Evolutionary conservation across 2,888 invertebrate species (phyloP).

Genomic region (Plebejus melissa): DNA sequence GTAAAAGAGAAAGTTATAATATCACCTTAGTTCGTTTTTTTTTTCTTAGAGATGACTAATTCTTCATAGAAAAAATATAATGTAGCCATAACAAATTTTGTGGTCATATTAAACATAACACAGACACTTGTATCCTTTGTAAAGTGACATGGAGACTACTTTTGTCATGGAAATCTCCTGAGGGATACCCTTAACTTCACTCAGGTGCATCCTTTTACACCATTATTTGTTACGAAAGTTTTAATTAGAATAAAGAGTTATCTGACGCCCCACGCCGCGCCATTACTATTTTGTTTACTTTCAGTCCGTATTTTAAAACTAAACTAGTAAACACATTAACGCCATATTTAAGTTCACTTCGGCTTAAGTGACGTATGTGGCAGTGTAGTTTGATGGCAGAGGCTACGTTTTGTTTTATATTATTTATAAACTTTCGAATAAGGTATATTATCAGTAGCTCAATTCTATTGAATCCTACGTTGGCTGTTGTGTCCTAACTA

Average conservation of each 20-base stretch:
- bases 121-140: background rate
- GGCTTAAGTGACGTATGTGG: constrained; percentile 48
- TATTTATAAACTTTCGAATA: background rate
- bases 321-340: constrained; percentile 48
- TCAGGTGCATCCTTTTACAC: constrained; percentile 7
- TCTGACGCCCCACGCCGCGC: constrained; percentile 42
- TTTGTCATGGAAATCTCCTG: background rate
- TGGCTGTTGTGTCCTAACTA: no score
- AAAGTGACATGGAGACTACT: background rate
- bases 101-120: background rate
- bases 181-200: background rate
- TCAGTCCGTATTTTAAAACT: constrained; percentile 46
- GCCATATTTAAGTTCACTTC: constrained; percentile 50
- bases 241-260: constrained; percentile 22
- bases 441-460: no score
- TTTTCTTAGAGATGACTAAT: no score
- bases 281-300: constrained; percentile 48
- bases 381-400: constrained; percentile 41
- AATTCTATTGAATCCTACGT: no score
- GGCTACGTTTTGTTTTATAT: background rate
- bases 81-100: no score
- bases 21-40: no score
- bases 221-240: constrained; percentile 1
- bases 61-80: no score
- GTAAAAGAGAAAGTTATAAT: no score